Evolutionary conservation across 2,797 vertebrate species (phyloP).

Genomic region (Pseudotriccus pelzelni): DNA sequence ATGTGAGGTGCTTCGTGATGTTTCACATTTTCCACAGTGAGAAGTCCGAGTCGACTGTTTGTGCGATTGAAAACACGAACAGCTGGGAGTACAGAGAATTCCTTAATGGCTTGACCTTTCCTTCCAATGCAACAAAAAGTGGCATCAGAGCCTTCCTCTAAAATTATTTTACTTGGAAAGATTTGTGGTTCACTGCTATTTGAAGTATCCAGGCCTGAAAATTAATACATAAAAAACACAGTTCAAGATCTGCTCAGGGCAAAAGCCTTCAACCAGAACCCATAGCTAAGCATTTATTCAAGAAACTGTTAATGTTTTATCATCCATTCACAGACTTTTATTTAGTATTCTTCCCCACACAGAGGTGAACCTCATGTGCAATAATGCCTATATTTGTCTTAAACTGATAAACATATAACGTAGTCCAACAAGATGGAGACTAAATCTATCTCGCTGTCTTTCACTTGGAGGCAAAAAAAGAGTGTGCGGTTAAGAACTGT

Average conservation of each 20-base stretch:
- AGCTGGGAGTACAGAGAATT: background rate
- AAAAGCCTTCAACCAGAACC: background rate
- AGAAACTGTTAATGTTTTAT: background rate
- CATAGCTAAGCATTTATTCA: background rate
- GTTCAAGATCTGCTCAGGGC: background rate
- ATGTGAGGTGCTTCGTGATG: background rate
- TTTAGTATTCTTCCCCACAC: background rate
- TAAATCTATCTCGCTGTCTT: background rate
- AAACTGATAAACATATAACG: background rate
- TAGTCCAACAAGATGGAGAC: background rate
- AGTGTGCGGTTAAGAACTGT: background rate
- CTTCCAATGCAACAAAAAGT: constrained; percentile 71
- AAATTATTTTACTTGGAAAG: constrained; percentile 59
- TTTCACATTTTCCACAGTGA: constrained; percentile 27
- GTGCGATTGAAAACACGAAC: background rate
- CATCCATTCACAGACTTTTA: background rate
- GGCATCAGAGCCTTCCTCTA: constrained; percentile 66
- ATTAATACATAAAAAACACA: background rate
- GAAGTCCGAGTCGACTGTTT: background rate
- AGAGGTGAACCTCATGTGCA: background rate
- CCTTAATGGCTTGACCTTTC: background rate
- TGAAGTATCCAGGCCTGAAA: constrained; percentile 49
- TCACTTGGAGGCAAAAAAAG: background rate
- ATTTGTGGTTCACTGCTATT: background rate
- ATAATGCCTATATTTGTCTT: background rate